Evolutionary conservation across 2,113 vertebrate species (phyloP).

Genomic region (Oncorhynchus mykiss): DNA sequence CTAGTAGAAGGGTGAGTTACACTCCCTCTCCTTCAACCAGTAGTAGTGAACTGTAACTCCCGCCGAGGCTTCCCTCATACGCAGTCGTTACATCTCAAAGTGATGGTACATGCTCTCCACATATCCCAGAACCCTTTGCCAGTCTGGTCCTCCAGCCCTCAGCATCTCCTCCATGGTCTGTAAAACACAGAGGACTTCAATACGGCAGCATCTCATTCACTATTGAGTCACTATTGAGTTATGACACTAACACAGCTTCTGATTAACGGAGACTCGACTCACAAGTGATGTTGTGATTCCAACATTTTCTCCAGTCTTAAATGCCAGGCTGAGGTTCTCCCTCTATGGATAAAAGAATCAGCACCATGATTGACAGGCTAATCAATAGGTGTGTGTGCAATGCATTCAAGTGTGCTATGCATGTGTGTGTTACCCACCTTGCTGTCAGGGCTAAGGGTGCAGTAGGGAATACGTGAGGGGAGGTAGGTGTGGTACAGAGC

Average conservation of each 20-base stretch:
- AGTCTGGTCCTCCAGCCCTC: slow-evolving; percentile 74
- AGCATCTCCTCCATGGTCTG: slow-evolving; percentile 79
- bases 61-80: neutral
- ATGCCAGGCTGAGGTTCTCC: slow-evolving; percentile 75
- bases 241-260: neutral
- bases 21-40: neutral
- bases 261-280: slow-evolving; percentile 10
- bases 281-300: slow-evolving; percentile 72
- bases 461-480: slow-evolving; percentile 74
- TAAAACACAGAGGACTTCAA: slow-evolving; percentile 6
- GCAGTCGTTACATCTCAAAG: slow-evolving; percentile 75
- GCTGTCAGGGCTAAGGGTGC: slow-evolving; percentile 65
- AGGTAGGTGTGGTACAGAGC: slow-evolving; percentile 79
- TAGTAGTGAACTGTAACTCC: neutral
- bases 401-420: neutral
- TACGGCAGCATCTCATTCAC: neutral
- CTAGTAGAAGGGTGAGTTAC: neutral
- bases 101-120: slow-evolving; percentile 79
- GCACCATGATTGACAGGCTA: neutral
- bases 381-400: neutral
- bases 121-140: slow-evolving; percentile 80
- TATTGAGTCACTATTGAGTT: neutral
- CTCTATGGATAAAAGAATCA: slow-evolving; percentile 49
- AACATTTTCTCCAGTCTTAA: slow-evolving; percentile 71
- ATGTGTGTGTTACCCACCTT: slow-evolving; percentile 60